Evolutionary conservation across 2,888 invertebrate species (phyloP).

Genomic region (Agrochola macilenta): DNA sequence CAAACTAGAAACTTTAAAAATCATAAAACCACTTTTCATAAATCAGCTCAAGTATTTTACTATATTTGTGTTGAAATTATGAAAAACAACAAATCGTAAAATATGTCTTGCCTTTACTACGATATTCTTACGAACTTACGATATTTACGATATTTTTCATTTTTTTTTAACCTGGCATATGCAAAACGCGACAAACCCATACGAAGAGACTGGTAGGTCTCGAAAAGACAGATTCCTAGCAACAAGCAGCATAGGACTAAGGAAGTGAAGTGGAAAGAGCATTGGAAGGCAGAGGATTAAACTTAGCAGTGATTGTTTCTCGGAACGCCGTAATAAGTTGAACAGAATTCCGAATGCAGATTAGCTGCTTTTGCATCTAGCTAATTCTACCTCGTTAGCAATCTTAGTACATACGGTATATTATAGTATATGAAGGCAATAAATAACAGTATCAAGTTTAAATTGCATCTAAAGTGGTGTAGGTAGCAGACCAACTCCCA

Average conservation of each 20-base stretch:
- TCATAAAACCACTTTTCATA: too few species aligned
- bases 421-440: conserved; percentile 5
- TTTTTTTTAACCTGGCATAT: too few species aligned
- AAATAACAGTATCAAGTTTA: conserved; percentile 40
- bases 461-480: conserved; percentile 35
- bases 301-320: not conserved
- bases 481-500: conserved; percentile 36
- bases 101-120: too few species aligned
- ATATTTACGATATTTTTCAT: too few species aligned
- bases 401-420: not conserved
- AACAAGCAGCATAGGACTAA: not conserved
- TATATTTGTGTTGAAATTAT: too few species aligned
- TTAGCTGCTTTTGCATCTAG: not conserved
- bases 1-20: too few species aligned
- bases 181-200: not conserved
- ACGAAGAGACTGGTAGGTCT: not conserved
- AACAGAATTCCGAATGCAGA: not conserved
- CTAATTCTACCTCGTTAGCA: conserved; percentile 10
- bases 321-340: not conserved
- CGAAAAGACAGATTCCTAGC: not conserved
- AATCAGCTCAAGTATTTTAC: too few species aligned
- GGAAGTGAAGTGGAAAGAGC: not conserved
- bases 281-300: not conserved
- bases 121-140: too few species aligned
- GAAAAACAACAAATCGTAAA: too few species aligned